phyloP scores from a whole-genome alignment of 2,888 invertebrate species.

The Lithophane socia region DNA sequence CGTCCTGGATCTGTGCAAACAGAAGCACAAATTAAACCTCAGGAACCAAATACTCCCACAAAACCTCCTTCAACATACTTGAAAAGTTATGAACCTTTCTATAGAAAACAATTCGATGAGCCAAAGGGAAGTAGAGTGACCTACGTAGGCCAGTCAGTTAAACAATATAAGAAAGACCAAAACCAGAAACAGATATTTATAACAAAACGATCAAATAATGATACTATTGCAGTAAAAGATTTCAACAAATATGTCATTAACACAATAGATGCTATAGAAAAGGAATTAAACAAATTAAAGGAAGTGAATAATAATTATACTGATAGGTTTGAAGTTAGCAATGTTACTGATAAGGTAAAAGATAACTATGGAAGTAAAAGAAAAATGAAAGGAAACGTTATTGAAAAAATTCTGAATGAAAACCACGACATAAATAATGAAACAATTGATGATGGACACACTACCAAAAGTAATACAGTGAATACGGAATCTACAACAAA shows the following conservation, averaged over 20 bases:
- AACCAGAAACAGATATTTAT: too few relatives aligned
- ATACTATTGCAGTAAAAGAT: neutral
- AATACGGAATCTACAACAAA: neutral
- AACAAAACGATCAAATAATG: neutral
- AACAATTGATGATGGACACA: neutral
- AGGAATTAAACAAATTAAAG: slow-evolving; percentile 4
- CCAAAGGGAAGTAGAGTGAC: neutral
- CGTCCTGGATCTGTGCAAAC: neutral
- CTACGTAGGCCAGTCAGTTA: neutral
- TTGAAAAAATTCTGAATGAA: neutral
- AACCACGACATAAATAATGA: neutral
- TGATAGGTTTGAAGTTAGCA: neutral
- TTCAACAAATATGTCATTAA: neutral
- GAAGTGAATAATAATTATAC: neutral
- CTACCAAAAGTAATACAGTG: neutral
- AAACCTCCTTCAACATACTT: neutral
- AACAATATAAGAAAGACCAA: neutral
- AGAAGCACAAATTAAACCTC: neutral
- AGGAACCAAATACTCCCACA: neutral
- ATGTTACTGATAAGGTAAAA: neutral
- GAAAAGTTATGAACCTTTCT: neutral
- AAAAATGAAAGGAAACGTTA: neutral
- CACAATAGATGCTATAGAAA: slow-evolving; percentile 15
- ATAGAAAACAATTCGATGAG: neutral
- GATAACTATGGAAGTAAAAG: neutral